Conservation (phyloP, 2,113 vertebrate species). For the Nicator chloris region DNA sequence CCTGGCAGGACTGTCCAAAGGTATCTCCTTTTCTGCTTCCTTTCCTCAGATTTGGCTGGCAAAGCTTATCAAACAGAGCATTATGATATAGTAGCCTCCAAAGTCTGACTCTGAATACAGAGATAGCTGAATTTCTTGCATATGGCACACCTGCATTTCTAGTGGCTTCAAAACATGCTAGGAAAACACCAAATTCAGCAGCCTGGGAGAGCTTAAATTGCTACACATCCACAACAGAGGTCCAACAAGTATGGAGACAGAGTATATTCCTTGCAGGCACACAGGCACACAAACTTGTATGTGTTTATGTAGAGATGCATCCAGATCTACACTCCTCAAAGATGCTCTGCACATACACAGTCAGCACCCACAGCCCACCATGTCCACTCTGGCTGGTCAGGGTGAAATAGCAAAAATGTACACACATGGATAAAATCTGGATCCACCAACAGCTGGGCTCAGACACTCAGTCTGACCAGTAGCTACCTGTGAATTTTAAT, state of each 20-base stretch:
- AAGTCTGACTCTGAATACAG: background rate
- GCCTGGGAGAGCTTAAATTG: background rate
- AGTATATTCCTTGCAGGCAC: background rate
- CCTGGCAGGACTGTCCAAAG: background rate
- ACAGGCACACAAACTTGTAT: background rate
- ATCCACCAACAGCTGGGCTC: background rate
- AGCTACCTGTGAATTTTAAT: background rate
- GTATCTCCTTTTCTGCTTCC: background rate
- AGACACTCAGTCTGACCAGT: background rate
- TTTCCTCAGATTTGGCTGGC: background rate
- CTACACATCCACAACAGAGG: background rate
- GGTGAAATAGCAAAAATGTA: background rate
- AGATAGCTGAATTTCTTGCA: background rate
- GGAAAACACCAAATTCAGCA: background rate
- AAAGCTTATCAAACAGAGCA: background rate
- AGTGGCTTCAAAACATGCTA: background rate
- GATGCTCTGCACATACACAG: background rate
- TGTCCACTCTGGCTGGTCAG: background rate
- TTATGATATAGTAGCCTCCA: background rate
- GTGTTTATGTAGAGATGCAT: background rate
- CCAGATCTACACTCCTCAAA: background rate
- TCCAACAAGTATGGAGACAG: rapidly evolving
- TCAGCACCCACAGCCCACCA: background rate
- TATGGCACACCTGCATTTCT: background rate
- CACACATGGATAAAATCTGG: rapidly evolving